Conservation (phyloP, 2,113 vertebrate genomes). For the Entomyzon cyanotis region DNA sequence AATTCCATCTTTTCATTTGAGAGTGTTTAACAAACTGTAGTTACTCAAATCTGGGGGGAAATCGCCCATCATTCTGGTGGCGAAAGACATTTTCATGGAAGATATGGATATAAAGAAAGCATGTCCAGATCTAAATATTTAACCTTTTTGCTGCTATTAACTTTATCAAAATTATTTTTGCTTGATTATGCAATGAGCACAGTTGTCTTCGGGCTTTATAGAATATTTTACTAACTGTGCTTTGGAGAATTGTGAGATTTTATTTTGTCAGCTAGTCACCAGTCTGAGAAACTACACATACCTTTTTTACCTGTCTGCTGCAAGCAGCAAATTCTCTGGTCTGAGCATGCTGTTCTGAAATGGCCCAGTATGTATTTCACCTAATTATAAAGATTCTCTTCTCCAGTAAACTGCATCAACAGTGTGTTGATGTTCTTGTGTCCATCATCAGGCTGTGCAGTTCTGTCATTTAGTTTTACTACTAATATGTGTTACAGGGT, state of each 20-base stretch:
- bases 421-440: neutral
- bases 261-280: neutral
- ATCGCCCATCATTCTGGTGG: neutral
- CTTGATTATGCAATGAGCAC: neutral
- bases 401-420: neutral
- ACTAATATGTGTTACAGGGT: neutral
- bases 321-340: neutral
- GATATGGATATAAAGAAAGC: neutral
- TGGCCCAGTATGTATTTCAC: neutral
- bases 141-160: neutral
- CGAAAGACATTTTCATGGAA: neutral
- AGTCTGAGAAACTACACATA: neutral
- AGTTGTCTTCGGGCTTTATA: neutral
- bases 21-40: neutral
- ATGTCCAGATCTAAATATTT: neutral
- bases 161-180: neutral
- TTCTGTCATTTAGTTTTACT: neutral
- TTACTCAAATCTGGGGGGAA: neutral
- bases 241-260: neutral
- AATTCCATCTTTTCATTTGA: neutral
- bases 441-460: neutral
- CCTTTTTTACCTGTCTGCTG: neutral
- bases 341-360: neutral
- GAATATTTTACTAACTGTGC: neutral
- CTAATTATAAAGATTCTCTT: neutral